Base-by-base conservation (phyloP, 1,140 invertebrate species). In the Nomia melanderi region DNA sequence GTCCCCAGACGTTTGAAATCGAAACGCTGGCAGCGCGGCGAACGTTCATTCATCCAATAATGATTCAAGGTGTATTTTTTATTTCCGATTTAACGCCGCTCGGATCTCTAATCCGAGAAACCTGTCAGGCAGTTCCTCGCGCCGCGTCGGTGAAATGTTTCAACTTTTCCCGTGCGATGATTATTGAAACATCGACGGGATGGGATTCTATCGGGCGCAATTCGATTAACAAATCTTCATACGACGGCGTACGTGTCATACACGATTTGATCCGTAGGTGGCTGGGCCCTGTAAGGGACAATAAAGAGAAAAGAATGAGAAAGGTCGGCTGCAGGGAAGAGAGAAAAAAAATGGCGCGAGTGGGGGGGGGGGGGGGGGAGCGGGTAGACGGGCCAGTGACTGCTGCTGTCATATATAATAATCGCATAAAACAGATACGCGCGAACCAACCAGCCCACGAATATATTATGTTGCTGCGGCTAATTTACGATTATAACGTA, bases 401-500 rank as follows among this genome's bases (percentile, higher is more conserved):
- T 91, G 89, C 83, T 89, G 88, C 91, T 92, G 91, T 92, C 92
- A 91, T 92, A 92, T 92, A 92, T 92, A 92, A 92, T 92, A 92
- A 92, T 90, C 89, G 91, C 91, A 92, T 92, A 92, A 92, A 92
- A 92, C 91, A 92, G 91, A 92, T 92, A 92, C 90, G 91, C 90
- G 91, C 91, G 91, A 92, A 90, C 85, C 88, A 88, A 89, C 88
- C 90, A 81, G 83, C 90, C 85, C 90, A 88, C 90, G 91, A 92
- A 92, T 92, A 92, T 92, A 92, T 92, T 92, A 91, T 92, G 91
- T 92, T 92, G 91, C 91, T 86, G 86, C 85, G 89, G 88, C 91
- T 92, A 92, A 92, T 92, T 92, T 92, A 92, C 91, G 91, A 92
- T 92, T 92, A 92, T 92, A 92, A 92, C 91, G 90, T 91, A 91